Percentiles rank a stretch among this genome's conserved stretches.
Conservation (phyloP, 2,113 vertebrate species). For the Erythrocercus mccallii region DNA sequence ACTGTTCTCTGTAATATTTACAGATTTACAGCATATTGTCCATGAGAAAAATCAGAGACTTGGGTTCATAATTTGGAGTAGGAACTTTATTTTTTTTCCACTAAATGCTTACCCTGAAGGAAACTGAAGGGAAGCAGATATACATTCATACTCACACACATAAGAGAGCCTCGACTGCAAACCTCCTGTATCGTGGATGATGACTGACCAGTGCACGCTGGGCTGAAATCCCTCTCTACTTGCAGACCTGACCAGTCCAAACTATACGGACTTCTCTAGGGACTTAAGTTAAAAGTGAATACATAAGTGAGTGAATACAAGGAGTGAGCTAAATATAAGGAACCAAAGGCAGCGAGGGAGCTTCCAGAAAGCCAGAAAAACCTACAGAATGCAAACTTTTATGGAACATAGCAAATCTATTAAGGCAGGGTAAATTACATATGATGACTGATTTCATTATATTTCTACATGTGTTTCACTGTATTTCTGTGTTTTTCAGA, state of each 20-base stretch:
- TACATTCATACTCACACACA: not conserved
- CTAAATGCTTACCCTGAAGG: not conserved
- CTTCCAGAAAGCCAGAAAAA: not conserved
- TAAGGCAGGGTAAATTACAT: not conserved
- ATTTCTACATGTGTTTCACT: not conserved
- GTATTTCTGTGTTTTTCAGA: not conserved
- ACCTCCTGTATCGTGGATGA: not conserved
- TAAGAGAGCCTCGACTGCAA: fast-evolving
- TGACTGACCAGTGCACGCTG: fast-evolving
- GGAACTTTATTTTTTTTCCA: not conserved
- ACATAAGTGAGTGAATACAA: too few relatives aligned
- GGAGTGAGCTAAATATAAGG: not conserved
- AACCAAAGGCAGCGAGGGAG: not conserved
- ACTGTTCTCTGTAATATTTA: not conserved
- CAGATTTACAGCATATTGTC: not conserved
- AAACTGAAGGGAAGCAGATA: not conserved
- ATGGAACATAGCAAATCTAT: not conserved
- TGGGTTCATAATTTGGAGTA: not conserved
- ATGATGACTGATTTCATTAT: not conserved
- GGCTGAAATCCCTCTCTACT: not conserved
- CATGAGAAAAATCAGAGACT: not conserved
- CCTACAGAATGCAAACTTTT: not conserved
- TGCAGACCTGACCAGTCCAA: not conserved
- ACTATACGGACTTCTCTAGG: not conserved
- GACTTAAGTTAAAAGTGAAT: not conserved